Percentiles rank a stretch among this genome's conserved stretches.
phyloP scores from a whole-genome alignment of 92 coral and sea anemone genomes.

The Zoanthus solanderi region DNA sequence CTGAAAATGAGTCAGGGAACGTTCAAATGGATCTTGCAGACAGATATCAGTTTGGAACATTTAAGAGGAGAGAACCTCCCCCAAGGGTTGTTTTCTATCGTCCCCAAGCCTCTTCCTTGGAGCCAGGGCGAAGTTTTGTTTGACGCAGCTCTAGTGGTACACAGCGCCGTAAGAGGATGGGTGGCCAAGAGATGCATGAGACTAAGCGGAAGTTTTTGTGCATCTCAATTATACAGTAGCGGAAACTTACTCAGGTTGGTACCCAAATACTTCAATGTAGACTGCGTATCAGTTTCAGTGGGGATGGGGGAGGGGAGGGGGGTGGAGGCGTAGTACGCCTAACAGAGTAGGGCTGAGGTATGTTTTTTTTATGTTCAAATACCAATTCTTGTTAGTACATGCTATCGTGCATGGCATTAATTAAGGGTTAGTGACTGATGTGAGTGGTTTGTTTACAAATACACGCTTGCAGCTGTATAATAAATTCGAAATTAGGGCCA shows the following conservation, averaged over 20 bases:
- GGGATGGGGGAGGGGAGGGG: neutral
- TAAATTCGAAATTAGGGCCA: too few species aligned
- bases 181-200: neutral
- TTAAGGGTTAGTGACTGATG: neutral
- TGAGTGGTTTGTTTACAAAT: neutral
- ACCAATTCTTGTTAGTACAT: neutral
- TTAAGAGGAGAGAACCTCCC: constrained; percentile 20
- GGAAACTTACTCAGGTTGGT: constrained; percentile 24
- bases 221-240: neutral
- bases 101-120: constrained; percentile 7
- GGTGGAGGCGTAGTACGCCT: neutral
- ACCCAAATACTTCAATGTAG: too few species aligned
- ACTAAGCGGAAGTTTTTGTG: neutral
- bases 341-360: neutral
- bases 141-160: constrained; percentile 33
- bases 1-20: constrained; percentile 31
- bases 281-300: too few species aligned
- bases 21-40: constrained; percentile 33
- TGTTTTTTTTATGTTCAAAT: neutral
- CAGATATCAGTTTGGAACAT: constrained; percentile 8
- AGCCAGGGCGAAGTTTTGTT: neutral
- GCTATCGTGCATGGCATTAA: neutral
- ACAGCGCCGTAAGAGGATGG: constrained; percentile 35
- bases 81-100: constrained; percentile 28
- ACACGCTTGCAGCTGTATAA: neutral